phyloP scores from a whole-genome alignment of 1,140 invertebrate genomes.

The Bombyx mori region DNA sequence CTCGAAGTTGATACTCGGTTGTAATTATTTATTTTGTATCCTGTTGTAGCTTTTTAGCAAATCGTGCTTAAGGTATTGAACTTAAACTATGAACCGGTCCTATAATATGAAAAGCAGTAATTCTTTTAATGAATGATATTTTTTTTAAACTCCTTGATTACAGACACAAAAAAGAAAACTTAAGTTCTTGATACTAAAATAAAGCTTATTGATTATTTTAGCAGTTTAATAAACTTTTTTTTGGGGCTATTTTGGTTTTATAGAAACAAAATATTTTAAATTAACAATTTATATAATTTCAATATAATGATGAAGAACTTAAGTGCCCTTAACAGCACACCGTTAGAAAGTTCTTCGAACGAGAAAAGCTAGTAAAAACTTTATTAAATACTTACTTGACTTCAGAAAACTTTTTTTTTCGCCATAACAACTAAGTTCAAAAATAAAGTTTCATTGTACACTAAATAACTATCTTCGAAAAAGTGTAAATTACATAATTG shows the following conservation, averaged over 20 bases:
- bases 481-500: too few relatives aligned
- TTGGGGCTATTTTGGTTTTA: too few relatives aligned
- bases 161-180: background rate
- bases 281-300: too few relatives aligned
- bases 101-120: background rate
- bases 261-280: too few relatives aligned
- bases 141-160: background rate
- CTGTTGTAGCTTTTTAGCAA: background rate
- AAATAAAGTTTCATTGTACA: too few relatives aligned
- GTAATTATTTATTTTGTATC: too few relatives aligned
- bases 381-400: constrained; percentile 5
- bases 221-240: background rate
- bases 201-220: background rate
- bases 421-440: too few relatives aligned
- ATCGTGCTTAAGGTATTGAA: background rate
- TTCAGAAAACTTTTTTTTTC: constrained; percentile 18
- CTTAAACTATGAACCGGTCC: background rate
- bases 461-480: too few relatives aligned
- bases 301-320: background rate
- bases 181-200: background rate
- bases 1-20: too few relatives aligned
- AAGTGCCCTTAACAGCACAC: background rate
- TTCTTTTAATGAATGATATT: background rate
- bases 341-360: too few relatives aligned
- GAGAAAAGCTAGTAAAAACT: background rate